A percentile compares a stretch with the other conserved stretches of the same genome.
phyloP scores from a whole-genome alignment of 2,797 vertebrate genomes.

The Anabacerthia variegaticeps region DNA sequence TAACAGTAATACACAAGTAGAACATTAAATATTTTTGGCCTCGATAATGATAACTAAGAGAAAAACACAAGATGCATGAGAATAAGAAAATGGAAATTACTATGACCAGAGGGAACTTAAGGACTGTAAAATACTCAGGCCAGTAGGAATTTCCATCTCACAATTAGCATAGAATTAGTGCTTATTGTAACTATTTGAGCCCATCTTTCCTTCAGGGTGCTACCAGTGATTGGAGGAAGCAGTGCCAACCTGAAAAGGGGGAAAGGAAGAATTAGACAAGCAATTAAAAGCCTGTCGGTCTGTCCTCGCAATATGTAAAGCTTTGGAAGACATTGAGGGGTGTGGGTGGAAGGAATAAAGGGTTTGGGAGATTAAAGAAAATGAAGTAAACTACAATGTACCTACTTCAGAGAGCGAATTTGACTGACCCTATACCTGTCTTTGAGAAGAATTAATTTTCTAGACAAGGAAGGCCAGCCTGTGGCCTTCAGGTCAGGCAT shows the following conservation, averaged over 20 bases:
- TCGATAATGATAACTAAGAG: not conserved
- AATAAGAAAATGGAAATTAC: constrained; percentile 10
- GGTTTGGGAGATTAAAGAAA: not conserved
- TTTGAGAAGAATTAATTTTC: not conserved
- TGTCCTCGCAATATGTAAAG: not conserved
- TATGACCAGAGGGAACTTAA: not conserved
- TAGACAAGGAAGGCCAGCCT: not conserved
- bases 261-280: not conserved
- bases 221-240: not conserved
- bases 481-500: not conserved
- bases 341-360: not conserved
- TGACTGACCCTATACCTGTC: not conserved
- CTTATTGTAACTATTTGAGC: not conserved
- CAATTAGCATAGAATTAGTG: not conserved
- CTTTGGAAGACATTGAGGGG: not conserved
- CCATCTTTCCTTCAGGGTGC: constrained; percentile 13
- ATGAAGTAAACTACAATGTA: not conserved
- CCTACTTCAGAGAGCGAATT: not conserved
- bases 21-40: not conserved
- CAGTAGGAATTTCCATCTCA: not conserved
- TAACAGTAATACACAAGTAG: not conserved
- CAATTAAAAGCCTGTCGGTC: not conserved
- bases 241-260: not conserved
- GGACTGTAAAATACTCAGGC: not conserved
- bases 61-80: not conserved